Evolutionary conservation across 2,113 vertebrate species (phyloP), one percentile per base, ranked within the genome.

Genomic region (Varanus komodoensis): DNA sequence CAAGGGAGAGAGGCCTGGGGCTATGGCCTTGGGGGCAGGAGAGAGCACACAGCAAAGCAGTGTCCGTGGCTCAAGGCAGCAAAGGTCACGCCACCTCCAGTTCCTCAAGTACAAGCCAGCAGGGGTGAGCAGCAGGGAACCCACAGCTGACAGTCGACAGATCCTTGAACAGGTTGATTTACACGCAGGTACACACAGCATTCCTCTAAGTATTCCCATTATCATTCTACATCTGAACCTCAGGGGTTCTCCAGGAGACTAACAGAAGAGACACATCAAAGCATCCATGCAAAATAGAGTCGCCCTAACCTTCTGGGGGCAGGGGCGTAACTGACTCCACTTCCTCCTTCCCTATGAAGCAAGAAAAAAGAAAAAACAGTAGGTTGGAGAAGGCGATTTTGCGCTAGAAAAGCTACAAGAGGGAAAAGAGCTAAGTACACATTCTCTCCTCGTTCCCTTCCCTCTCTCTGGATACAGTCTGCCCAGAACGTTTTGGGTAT

Each of bases 31-130:
- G 54, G 73, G 84, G 87, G 52, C 15, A 50, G 50, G 61, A 67
- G 48, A 38, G 29, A 89, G 79, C 77, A 88, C 21, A 0, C 54
- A 8, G 21, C 3, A 44, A 29, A 32, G 88, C 82, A 89, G 84
- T 38, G 34, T 29, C 74, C 75, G 87, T 84, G 89, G 90, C 93
- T 94, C 95, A 93, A 96, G 93, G 92, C 88, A 91, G 95, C 89
- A 94, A 92, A 97, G 91, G 96, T 95, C 96, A 97, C 95, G 91
- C 91, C 84, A 92, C 90, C 92, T 94, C 92, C 94, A 96, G 50
- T 94, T 91, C 93, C 85, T 90, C 93, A 94, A 91, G 88, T 92
- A 90, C 94, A 94, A 93, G 91, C 95, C 93, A 96, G 97, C 96
- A 97, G 97, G 93, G 93, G 21, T 89, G 92, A 91, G 92, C 27